These are phyloP conservation scores for Schizaphis graminum DNA, from an alignment of 2,888 invertebrate genomes.

Conservation along the genomic window DNA sequence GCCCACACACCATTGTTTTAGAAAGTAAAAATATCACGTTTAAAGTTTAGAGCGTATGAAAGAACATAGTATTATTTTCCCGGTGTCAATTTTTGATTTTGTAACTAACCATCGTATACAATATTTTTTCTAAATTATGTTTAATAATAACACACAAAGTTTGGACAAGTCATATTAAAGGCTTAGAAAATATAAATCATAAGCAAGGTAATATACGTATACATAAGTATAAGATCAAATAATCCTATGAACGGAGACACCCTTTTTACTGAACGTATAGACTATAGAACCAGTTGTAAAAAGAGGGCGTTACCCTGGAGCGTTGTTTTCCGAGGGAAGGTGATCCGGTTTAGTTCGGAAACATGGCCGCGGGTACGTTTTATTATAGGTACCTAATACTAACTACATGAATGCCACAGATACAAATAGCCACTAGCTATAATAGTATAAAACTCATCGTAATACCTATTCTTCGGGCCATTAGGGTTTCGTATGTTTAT, in stretches of 20 bases:
- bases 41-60: not conserved
- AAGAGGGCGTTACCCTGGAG: slow-evolving; percentile 38
- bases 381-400: not conserved
- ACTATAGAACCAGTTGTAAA: slow-evolving; percentile 27
- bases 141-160: not conserved
- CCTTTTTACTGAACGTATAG: not conserved
- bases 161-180: not conserved
- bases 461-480: slow-evolving; percentile 41
- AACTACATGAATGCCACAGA: slow-evolving; percentile 10
- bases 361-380: slow-evolving; percentile 49
- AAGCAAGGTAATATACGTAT: not conserved
- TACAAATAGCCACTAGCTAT: slow-evolving; percentile 40
- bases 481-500: slow-evolving; percentile 46
- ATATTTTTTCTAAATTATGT: not conserved
- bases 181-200: not conserved
- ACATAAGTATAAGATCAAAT: not conserved
- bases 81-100: not conserved
- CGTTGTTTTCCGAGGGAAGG: not conserved
- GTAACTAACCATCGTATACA: not conserved
- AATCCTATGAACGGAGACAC: not conserved
- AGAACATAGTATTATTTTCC: not conserved
- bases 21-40: not conserved
- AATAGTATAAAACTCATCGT: not conserved
- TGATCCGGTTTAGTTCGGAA: slow-evolving; percentile 42
- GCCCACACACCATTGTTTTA: not conserved